Percentiles rank a stretch among this genome's conserved stretches.
phyloP scores from a whole-genome alignment of 2,888 invertebrate genomes.

The Hylaea fasciaria region DNA sequence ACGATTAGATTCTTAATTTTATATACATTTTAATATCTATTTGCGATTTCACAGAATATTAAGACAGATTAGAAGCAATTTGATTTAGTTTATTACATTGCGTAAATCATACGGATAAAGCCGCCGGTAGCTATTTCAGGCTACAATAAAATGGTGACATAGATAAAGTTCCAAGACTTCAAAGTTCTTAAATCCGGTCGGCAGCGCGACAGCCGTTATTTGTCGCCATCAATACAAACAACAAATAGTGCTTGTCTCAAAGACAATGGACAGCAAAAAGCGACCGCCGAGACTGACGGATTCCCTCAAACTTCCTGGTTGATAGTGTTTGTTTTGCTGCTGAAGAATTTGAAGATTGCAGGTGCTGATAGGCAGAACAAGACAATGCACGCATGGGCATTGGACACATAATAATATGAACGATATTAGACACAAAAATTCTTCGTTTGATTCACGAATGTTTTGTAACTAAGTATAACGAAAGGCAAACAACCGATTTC shows the following conservation, averaged over 20 bases:
- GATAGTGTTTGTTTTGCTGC: slow-evolving; percentile 40
- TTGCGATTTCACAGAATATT: no score
- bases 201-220: slow-evolving; percentile 57
- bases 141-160: slow-evolving; percentile 16
- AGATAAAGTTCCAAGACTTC: slow-evolving; percentile 30
- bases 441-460: neutral
- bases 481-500: neutral
- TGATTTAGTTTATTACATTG: neutral
- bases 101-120: slow-evolving; percentile 22
- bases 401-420: slow-evolving; percentile 12
- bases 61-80: no score
- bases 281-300: slow-evolving; percentile 45
- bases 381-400: slow-evolving; percentile 21
- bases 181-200: slow-evolving; percentile 40
- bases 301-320: slow-evolving; percentile 53
- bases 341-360: slow-evolving; percentile 35
- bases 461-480: neutral
- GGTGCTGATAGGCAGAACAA: slow-evolving; percentile 23
- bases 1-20: no score
- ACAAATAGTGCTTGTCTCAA: slow-evolving; percentile 52
- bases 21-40: no score
- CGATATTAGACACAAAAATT: slow-evolving; percentile 5
- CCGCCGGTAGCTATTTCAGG: slow-evolving; percentile 6
- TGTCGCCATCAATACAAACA: slow-evolving; percentile 62
- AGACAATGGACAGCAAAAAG: slow-evolving; percentile 59